Conservation (phyloP, 2,888 invertebrate species). For the Pogonocherus hispidulus region DNA sequence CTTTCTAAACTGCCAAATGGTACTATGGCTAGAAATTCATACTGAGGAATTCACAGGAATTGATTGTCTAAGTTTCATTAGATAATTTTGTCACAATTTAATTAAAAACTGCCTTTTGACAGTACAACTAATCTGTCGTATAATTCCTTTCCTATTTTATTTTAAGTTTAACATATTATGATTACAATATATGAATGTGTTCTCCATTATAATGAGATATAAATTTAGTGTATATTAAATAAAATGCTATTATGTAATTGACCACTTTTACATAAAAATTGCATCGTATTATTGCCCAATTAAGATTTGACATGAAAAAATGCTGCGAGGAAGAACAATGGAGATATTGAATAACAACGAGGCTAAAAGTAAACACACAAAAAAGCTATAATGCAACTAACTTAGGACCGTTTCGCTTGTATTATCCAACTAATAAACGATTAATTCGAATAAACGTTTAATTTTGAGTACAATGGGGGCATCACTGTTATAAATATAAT, state of each 20-base stretch:
- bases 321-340: conserved; percentile 29
- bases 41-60: too few species aligned
- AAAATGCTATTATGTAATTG: background rate
- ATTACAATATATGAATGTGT: too few species aligned
- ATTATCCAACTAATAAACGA: conserved; percentile 50
- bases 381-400: conserved; percentile 39
- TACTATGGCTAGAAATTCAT: too few species aligned
- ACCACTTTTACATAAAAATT: conserved; percentile 9
- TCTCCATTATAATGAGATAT: too few species aligned
- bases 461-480: conserved; percentile 58
- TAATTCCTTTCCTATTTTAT: too few species aligned
- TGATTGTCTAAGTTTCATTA: too few species aligned
- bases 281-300: conserved; percentile 29
- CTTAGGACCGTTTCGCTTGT: conserved; percentile 34
- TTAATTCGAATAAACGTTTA: conserved; percentile 63
- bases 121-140: too few species aligned
- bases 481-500: conserved; percentile 55
- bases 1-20: too few species aligned
- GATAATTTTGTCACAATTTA: too few species aligned
- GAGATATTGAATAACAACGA: conserved; percentile 24
- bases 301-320: conserved; percentile 30
- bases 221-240: too few species aligned
- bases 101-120: too few species aligned
- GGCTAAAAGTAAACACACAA: conserved; percentile 36
- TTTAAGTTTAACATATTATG: too few species aligned